Conservation (phyloP, 2,888 invertebrate genomes). For the Lasioglossum pauxillum region DNA sequence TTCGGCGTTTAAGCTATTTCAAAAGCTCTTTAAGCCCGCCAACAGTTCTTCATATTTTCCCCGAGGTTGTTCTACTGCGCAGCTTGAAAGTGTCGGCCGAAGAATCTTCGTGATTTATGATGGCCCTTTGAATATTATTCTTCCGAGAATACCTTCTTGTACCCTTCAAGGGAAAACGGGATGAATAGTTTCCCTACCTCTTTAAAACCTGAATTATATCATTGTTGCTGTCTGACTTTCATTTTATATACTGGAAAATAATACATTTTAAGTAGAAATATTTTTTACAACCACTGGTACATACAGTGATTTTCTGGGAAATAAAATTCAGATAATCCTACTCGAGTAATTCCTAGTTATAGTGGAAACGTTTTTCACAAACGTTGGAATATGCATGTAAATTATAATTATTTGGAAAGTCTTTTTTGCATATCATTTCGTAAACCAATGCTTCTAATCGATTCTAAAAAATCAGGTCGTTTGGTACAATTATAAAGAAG, state of each 20-base stretch:
- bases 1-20: conserved; percentile 75
- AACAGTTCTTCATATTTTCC: conserved; percentile 53
- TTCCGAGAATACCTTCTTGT: conserved; percentile 17
- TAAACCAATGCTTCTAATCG: too few relatives aligned
- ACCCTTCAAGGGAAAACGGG: not conserved
- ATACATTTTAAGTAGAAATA: not conserved
- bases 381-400: too few relatives aligned
- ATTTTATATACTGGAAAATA: not conserved
- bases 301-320: not conserved
- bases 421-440: too few relatives aligned
- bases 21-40: conserved; percentile 71
- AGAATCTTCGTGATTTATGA: conserved; percentile 5
- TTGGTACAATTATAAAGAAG: too few relatives aligned
- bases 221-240: not conserved
- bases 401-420: too few relatives aligned
- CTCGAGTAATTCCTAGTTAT: too few relatives aligned
- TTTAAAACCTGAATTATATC: not conserved
- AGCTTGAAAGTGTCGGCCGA: conserved; percentile 38
- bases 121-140: conserved; percentile 38
- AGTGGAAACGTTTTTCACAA: not conserved
- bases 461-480: too few relatives aligned
- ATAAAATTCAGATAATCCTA: not conserved
- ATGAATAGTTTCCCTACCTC: not conserved
- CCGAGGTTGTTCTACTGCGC: conserved; percentile 36
- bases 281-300: too few relatives aligned